Base-by-base conservation (phyloP, 2,888 invertebrate species). In the Heteropelma amictum region DNA sequence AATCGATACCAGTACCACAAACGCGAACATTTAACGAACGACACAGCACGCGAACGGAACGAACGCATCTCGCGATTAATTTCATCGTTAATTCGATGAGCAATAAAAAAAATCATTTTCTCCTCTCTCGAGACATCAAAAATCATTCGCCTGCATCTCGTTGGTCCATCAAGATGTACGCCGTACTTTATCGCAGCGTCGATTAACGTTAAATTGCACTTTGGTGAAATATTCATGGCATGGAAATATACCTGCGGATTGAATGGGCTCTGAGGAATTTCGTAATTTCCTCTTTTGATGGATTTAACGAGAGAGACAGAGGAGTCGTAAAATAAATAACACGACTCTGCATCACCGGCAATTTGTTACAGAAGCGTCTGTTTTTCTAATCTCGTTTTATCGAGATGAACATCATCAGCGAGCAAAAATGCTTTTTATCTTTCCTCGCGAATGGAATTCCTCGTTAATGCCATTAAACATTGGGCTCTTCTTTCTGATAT, bases 401-500 rank as follows among this genome's bases (percentile, higher is more conserved):
- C 10, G 14, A 23, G 12, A 8, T 26, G 5, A 56, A 38, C 19
- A 26, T 21, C 35, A 1, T 26, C 6, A 8, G 23, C n/a, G 10
- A 14, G 23, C 21, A 10, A 26, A 3, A 8, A 8, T 8, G 0
- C 28, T n/a, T 17, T 21, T 60, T 42, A 19, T 21, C n/a, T 21
- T 2, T 10, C 10, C 10, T 54, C 21, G 21, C 2, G 40, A 47
- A 70, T 54, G 19, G 54, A n/a, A n/a, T n/a, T n/a, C n/a, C n/a
- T n/a, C n/a, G n/a, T n/a, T n/a, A n/a, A n/a, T n/a, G n/a, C n/a
- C n/a, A n/a, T n/a, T n/a, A n/a, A n/a, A n/a, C n/a, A n/a, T 61
- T 33, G 33, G n/a, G 40, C 33, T 28, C 7, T 30, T 61, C 58
- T 60, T 68, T 75, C 77, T 61, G 67, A 78, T 83, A 60, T 84